Evolutionary conservation across 2,888 invertebrate genomes (phyloP).

Genomic region (Phyllotreta striolata): DNA sequence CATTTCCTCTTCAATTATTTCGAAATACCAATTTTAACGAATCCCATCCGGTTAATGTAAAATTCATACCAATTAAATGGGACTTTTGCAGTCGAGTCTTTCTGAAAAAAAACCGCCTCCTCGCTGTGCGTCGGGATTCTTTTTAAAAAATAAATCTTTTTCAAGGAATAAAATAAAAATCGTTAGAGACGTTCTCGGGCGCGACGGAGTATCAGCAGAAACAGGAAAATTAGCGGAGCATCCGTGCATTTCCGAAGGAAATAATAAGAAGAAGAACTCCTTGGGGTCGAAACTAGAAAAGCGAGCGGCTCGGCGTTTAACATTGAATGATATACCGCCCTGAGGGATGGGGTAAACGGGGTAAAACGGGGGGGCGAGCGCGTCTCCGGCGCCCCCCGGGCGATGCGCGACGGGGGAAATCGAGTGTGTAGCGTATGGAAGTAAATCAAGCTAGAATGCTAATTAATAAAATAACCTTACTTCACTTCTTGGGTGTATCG

Average conservation of each 20-base stretch:
- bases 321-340: conserved; percentile 22
- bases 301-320: conserved; percentile 17
- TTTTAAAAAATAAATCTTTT: background rate
- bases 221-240: conserved; percentile 31
- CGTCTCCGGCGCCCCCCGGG: background rate
- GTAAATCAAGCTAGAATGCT: no score
- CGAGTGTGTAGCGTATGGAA: no score
- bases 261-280: conserved; percentile 24
- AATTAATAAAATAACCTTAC: no score
- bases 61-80: no score
- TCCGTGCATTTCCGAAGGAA: conserved; percentile 23
- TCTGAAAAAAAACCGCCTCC: no score
- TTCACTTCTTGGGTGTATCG: no score
- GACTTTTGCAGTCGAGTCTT: no score
- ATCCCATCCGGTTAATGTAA: no score
- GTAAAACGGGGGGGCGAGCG: background rate
- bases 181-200: conserved; percentile 1
- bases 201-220: conserved; percentile 4
- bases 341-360: background rate
- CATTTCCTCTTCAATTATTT: no score
- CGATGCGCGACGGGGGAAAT: no score
- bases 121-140: background rate
- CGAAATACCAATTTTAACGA: no score
- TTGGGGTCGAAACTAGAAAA: conserved; percentile 14
- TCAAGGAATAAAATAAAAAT: background rate